Conservation (phyloP, 2,797 vertebrate genomes). For the Loris lydekkerianus region DNA sequence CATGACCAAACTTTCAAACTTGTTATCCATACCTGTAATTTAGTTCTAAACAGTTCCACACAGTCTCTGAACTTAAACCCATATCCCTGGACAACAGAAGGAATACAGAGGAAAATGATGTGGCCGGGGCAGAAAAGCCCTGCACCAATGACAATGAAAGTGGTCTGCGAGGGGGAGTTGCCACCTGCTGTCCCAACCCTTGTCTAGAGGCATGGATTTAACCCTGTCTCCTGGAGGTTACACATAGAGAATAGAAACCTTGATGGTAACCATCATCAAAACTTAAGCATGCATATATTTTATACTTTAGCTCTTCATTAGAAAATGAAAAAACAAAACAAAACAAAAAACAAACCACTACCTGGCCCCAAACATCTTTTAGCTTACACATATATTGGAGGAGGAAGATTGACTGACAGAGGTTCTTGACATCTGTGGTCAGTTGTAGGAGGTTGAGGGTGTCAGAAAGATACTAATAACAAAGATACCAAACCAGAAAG, state of each 20-base stretch:
- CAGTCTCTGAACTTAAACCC: not conserved
- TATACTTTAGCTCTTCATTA: slow-evolving; percentile 7
- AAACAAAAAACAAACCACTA: not conserved
- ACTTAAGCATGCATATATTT: not conserved
- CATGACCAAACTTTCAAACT: not conserved
- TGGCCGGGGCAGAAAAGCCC: too few relatives aligned
- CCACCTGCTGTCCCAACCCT: rapidly evolving
- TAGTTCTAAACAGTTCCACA: not conserved
- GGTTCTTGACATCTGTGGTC: not conserved
- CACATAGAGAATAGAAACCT: not conserved
- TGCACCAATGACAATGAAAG: not conserved
- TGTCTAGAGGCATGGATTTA: not conserved
- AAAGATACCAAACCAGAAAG: not conserved
- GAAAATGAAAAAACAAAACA: not conserved
- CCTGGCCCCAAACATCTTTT: not conserved
- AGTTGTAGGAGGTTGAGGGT: not conserved
- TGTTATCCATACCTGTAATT: not conserved
- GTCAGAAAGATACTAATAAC: not conserved
- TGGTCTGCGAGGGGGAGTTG: not conserved
- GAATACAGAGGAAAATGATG: not conserved
- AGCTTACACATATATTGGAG: not conserved
- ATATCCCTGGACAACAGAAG: too few relatives aligned
- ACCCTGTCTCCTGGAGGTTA: not conserved
- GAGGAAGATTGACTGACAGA: not conserved
- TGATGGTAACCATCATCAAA: not conserved